Evolutionary conservation across 2,113 vertebrate genomes (phyloP).

Genomic region (Prolemur simus): DNA sequence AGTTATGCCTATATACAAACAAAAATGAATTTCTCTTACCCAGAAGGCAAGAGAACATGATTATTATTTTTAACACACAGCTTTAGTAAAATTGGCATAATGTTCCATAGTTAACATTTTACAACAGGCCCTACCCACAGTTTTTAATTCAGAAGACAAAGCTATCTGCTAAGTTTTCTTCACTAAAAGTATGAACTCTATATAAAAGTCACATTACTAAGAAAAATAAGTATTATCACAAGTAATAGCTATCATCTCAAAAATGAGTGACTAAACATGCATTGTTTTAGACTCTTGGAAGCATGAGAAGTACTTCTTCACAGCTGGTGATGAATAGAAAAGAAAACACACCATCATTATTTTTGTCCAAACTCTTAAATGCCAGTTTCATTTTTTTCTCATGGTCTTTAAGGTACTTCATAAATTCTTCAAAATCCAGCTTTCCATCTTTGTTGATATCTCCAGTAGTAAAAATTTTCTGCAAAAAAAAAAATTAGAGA

Average conservation of each 20-base stretch:
- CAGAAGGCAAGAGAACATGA: neutral
- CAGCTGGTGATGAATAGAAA: neutral
- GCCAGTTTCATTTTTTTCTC: constrained; percentile 97
- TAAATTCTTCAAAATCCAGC: constrained; percentile 96
- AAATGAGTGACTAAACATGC: neutral
- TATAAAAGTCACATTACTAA: constrained; percentile 42
- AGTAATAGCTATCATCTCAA: neutral
- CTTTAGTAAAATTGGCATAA: neutral
- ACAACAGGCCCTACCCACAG: neutral
- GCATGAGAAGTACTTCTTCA: neutral
- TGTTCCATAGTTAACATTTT: neutral
- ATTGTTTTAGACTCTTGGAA: constrained; percentile 2
- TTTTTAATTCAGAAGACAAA: constrained; percentile 36
- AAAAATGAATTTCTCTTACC: neutral
- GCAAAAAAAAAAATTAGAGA: constrained; percentile 38
- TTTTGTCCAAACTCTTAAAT: constrained; percentile 96
- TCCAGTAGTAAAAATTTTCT: constrained; percentile 95
- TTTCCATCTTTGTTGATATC: constrained; percentile 92
- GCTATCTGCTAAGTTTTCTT: neutral
- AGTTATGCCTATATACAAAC: neutral
- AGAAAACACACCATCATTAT: constrained; percentile 91
- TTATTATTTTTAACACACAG: neutral
- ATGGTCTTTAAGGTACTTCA: constrained; percentile 94
- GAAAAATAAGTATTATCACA: neutral
- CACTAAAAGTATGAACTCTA: neutral